These are phyloP conservation scores for Oreotrochilus melanogaster DNA, from an alignment of 2,113 vertebrate species.

Conservation along the genomic window DNA sequence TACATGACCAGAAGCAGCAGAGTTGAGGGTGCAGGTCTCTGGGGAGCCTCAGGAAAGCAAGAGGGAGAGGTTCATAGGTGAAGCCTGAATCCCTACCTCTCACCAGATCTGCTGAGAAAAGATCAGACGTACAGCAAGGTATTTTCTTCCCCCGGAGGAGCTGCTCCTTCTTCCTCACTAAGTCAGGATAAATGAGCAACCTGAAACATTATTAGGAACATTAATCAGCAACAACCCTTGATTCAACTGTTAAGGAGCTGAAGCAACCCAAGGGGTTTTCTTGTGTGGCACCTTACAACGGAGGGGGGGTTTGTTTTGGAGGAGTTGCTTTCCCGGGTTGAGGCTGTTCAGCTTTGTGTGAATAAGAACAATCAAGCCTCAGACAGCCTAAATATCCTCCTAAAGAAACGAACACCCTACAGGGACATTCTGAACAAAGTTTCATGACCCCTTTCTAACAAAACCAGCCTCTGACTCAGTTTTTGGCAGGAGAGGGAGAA, in stretches of 20 bases:
- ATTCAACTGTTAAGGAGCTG: neutral
- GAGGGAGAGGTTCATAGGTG: neutral
- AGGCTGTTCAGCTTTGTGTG: neutral
- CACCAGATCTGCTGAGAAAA: neutral
- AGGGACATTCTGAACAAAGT: conserved; percentile 28
- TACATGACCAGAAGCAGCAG: neutral
- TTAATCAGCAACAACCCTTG: neutral
- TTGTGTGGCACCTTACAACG: neutral
- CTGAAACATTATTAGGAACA: neutral
- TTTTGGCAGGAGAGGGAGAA: conserved; percentile 38
- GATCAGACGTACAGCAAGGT: neutral
- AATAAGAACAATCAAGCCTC: neutral
- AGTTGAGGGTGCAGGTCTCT: accelerated
- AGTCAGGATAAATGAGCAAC: neutral
- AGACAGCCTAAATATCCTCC: conserved; percentile 9
- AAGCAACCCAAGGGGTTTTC: neutral
- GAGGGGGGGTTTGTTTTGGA: neutral
- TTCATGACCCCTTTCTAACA: conserved; percentile 23
- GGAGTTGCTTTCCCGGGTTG: neutral
- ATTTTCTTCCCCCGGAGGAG: neutral
- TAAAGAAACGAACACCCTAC: neutral
- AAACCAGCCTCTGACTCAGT: conserved; percentile 27
- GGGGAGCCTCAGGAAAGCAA: accelerated
- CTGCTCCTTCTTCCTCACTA: neutral
- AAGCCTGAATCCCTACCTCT: neutral